These are phyloP conservation scores for Pelobates fuscus DNA, from an alignment of 2,113 vertebrate species.

Conservation along the genomic window DNA sequence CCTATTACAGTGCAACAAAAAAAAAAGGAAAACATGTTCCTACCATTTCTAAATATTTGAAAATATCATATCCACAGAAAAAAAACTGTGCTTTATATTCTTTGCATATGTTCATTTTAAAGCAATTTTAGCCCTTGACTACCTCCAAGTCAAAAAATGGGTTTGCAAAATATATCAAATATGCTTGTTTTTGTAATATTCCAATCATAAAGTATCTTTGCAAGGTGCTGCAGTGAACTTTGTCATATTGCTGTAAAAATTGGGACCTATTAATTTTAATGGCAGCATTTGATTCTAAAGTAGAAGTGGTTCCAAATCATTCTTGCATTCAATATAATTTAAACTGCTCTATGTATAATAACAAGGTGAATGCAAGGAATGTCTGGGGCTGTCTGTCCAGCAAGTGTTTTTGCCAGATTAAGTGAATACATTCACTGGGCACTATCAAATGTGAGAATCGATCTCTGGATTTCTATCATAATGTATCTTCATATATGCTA, in stretches of 20 bases:
- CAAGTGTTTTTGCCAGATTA: no score
- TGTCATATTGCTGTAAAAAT: background rate
- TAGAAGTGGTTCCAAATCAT: background rate
- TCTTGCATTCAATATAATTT: background rate
- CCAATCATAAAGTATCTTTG: background rate
- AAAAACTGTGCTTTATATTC: conserved; percentile 29
- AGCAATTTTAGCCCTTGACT: conserved; percentile 8
- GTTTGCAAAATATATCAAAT: conserved; percentile 1
- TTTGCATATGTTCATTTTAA: conserved; percentile 25
- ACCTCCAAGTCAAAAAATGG: conserved; percentile 4
- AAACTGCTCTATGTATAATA: background rate
- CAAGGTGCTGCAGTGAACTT: background rate
- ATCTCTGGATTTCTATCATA: no score
- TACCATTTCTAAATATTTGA: conserved; percentile 33
- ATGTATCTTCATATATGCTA: no score
- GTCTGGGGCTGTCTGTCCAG: no score
- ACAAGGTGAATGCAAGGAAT: no score
- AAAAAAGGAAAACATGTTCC: conserved; percentile 32
- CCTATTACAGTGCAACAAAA: conserved; percentile 33
- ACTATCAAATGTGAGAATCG: no score
- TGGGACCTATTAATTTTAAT: background rate
- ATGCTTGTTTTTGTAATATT: background rate
- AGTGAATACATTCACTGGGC: no score
- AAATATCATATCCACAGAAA: conserved; percentile 25
- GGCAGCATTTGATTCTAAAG: background rate